These are phyloP conservation scores for Crambe crambe DNA, from an alignment of 37 sponge, comb jelly and placozoan genomes.

Conservation along the genomic window DNA sequence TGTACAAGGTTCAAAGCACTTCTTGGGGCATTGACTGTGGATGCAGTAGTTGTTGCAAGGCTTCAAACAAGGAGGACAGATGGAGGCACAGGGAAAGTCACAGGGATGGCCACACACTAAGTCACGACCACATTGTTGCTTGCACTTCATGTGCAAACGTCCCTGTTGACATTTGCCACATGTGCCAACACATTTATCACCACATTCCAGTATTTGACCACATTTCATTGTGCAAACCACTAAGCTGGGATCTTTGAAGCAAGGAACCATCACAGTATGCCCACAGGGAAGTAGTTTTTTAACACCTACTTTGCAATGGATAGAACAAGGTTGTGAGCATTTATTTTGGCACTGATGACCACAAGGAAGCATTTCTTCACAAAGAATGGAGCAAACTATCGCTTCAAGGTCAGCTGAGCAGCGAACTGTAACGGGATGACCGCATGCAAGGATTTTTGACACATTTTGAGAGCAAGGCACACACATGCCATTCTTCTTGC, in stretches of 20 bases:
- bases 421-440: conserved; percentile 30
- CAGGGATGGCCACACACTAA: conserved; percentile 87
- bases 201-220: conserved; percentile 54
- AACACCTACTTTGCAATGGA: conserved; percentile 26
- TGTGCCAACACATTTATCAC: conserved; percentile 71
- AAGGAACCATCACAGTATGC: conserved; percentile 45
- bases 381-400: conserved; percentile 40
- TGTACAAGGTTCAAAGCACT: conserved; percentile 74
- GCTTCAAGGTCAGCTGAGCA: conserved; percentile 42
- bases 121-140: conserved; percentile 57
- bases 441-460: conserved; percentile 49
- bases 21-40: conserved; percentile 74
- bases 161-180: conserved; percentile 72
- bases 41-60: conserved; percentile 73
- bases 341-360: conserved; percentile 69
- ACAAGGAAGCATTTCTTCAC: conserved; percentile 65
- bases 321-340: conserved; percentile 66
- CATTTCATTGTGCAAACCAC: conserved; percentile 26
- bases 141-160: conserved; percentile 71
- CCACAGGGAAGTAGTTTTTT: conserved; percentile 60
- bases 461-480: conserved; percentile 64
- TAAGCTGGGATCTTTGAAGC: conserved; percentile 8
- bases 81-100: conserved; percentile 57
- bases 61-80: conserved; percentile 74
- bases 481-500: conserved; percentile 32